Base-by-base conservation (phyloP, 2,113 vertebrate genomes). In the Vidua macroura region DNA sequence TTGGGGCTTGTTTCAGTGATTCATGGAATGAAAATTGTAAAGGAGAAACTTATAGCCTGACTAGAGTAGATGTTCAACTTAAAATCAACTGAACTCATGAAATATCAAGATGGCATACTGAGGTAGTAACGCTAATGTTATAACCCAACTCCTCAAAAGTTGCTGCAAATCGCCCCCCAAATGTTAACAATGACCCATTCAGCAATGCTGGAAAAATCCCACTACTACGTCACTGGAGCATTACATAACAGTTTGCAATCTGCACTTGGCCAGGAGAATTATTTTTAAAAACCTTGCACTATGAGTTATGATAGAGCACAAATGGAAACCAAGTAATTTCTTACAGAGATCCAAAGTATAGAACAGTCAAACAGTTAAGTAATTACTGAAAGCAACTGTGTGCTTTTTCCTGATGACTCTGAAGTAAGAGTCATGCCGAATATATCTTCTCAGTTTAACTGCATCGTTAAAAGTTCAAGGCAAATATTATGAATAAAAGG, bases 291-390 rank as follows among this genome's bases (percentile, higher is more conserved):
- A 86, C 37, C 37, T 92, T 7, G 4, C 80, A 56, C 75, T 86
- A 15, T 81, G 80, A 96, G 48, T 94, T 97, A 86, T 83, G 68
- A 67, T 24, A 83, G 44, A 68, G 55, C 15, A 60, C 3, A 4
- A 93, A 68, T 33, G 80, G 85, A 96, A 96, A 96, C 28, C 33
- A 86, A 92, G 35, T 74, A 43, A 95, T 68, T 90, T 80, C 83
- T 83, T 83, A 68, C 52, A 83, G 27, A 86, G 24, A 72, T 25
- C 23, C 58, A 10, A 83, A 78, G 48, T 23, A 46, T 11, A 31
- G 28, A 95, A 70, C 7, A 59, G 56, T 37, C 15, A 83, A 93
- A 88, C 18, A 62, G 53, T 78, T 68, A 69, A 84, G 58, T 62
- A 94, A 72, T 8, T 31, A 86, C n/a, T 74, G 39, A 90, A 79